Percentiles rank a stretch among this genome's conserved stretches.
Conservation (phyloP, 1,140 invertebrate species). For the Lasaia peninsularis region DNA sequence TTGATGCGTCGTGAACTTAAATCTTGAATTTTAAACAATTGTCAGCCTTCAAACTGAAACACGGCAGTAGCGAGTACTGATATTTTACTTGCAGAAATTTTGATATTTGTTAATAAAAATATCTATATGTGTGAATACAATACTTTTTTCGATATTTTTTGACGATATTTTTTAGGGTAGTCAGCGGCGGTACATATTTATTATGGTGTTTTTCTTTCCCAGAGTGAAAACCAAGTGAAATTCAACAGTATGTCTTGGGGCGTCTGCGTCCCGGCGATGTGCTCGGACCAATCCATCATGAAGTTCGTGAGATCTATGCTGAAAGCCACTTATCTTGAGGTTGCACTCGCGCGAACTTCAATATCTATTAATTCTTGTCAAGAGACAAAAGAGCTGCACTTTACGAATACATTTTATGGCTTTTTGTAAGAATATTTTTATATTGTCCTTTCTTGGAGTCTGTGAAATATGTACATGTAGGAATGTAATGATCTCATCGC, state of each 20-base stretch:
- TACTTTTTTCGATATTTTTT: no score
- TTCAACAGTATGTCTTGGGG: constrained; percentile 30
- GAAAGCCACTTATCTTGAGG: constrained; percentile 15
- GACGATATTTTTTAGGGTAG: no score
- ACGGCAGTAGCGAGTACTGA: no score
- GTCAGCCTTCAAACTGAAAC: no score
- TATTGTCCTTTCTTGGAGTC: neutral
- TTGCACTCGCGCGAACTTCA: neutral
- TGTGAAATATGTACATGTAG: no score
- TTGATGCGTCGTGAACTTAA: no score
- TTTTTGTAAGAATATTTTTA: neutral
- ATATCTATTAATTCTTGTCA: constrained; percentile 19
- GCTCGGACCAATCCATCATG: constrained; percentile 16
- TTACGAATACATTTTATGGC: neutral
- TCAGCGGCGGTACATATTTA: no score
- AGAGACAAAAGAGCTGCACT: neutral
- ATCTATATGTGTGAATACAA: no score
- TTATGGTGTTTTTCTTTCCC: neutral
- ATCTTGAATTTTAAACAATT: no score
- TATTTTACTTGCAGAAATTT: no score
- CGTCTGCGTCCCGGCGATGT: constrained; percentile 29
- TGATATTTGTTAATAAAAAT: no score
- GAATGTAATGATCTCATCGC: no score
- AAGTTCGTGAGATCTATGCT: constrained; percentile 25
- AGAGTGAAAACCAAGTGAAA: constrained; percentile 19